Evolutionary conservation across 2,797 vertebrate species (phyloP).

Genomic region (Phoxinus dragarum): DNA sequence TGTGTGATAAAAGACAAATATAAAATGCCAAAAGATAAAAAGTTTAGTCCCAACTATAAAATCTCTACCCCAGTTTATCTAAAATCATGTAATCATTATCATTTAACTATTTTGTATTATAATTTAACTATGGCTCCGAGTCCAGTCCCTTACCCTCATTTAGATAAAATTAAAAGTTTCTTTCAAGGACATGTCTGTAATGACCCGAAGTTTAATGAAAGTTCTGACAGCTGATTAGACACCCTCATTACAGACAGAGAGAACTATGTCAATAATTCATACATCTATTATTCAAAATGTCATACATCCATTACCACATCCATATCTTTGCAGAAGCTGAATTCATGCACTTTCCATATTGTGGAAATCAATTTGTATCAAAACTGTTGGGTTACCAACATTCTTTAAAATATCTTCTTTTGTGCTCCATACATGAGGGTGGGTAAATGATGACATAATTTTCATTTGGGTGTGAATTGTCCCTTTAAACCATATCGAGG

Average conservation of each 20-base stretch:
- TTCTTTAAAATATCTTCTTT: not conserved
- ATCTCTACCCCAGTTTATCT: conserved; percentile 57
- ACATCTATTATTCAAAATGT: conserved; percentile 46
- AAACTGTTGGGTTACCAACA: not conserved
- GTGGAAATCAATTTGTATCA: not conserved
- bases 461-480: not conserved
- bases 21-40: conserved; percentile 23
- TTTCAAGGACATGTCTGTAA: conserved; percentile 54
- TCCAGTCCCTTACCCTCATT: conserved; percentile 56
- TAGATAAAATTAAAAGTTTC: conserved; percentile 54
- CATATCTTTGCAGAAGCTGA: conserved; percentile 33
- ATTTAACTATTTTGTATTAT: conserved; percentile 23
- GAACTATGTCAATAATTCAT: conserved; percentile 54
- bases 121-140: conserved; percentile 54
- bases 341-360: not conserved
- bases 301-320: conserved; percentile 35
- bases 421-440: not conserved
- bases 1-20: conserved; percentile 20
- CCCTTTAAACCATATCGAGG: not conserved
- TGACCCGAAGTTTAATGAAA: conserved; percentile 46
- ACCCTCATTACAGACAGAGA: conserved; percentile 37
- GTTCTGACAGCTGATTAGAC: conserved; percentile 41
- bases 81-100: conserved; percentile 9
- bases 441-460: not conserved
- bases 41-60: conserved; percentile 46